Conservation (phyloP, 2,888 invertebrate genomes). For the Anoplius nigerrimus region DNA sequence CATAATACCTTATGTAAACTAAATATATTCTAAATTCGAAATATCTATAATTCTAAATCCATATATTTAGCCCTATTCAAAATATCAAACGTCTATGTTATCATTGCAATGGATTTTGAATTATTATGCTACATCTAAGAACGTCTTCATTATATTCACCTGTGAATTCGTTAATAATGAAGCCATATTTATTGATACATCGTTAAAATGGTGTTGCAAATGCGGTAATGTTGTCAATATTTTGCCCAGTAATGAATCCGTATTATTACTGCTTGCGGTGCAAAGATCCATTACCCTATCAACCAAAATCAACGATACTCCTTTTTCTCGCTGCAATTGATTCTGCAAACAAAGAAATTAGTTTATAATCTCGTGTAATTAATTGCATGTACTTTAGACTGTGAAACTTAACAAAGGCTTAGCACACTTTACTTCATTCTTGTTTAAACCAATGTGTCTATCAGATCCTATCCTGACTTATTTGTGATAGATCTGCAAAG, state of each 20-base stretch:
- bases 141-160: conserved; percentile 7
- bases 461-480: too few species aligned
- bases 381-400: too few species aligned
- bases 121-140: neutral
- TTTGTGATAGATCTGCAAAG: too few species aligned
- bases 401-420: too few species aligned
- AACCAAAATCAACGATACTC: conserved; percentile 78
- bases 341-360: conserved; percentile 3
- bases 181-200: conserved; percentile 82
- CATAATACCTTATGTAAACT: too few species aligned
- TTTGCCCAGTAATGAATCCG: conserved; percentile 80
- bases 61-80: too few species aligned
- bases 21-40: too few species aligned
- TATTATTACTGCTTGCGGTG: conserved; percentile 79
- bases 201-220: conserved; percentile 80
- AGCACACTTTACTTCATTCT: too few species aligned
- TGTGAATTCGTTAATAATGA: conserved; percentile 74
- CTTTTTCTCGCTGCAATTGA: conserved; percentile 54
- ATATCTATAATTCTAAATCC: too few species aligned
- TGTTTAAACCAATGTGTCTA: too few species aligned
- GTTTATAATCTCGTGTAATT: neutral
- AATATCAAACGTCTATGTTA: conserved; percentile 1
- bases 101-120: conserved; percentile 5
- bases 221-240: conserved; percentile 79
- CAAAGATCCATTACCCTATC: conserved; percentile 83